Conservation (phyloP, 2,113 vertebrate genomes). For the Oryzias javanicus region DNA sequence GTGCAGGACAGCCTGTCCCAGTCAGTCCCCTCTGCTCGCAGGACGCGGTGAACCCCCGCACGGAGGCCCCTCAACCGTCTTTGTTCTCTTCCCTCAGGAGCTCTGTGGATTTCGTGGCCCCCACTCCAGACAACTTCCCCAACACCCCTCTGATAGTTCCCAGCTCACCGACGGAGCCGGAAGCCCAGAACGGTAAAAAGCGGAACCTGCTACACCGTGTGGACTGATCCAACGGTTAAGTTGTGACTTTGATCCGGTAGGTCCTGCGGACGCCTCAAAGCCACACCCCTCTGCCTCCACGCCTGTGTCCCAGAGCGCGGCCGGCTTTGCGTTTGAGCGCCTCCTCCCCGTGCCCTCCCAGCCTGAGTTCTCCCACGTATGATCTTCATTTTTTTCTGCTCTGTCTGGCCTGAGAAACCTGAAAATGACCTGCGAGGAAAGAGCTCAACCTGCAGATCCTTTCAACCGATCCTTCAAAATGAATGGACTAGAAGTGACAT, state of each 20-base stretch:
- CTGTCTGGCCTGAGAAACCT: no score
- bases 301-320: constrained; percentile 81
- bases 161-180: constrained; percentile 86
- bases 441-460: no score
- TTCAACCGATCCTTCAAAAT: no score
- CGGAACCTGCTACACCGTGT: not conserved
- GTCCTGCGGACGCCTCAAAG: constrained; percentile 71
- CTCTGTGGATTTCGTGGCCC: constrained; percentile 79
- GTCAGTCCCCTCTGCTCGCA: constrained; percentile 71
- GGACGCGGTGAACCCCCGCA: not conserved
- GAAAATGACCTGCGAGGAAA: no score
- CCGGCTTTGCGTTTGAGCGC: constrained; percentile 74
- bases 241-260: constrained; percentile 10
- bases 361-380: constrained; percentile 93
- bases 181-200: constrained; percentile 71
- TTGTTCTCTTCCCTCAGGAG: constrained; percentile 65
- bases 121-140: constrained; percentile 78
- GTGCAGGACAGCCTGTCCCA: constrained; percentile 80
- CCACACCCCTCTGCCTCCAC: constrained; percentile 78
- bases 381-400: constrained; percentile 31
- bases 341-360: constrained; percentile 83
- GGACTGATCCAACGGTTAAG: not conserved
- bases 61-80: not conserved
- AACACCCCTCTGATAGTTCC: constrained; percentile 82
- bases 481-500: no score